Percentiles rank a stretch among this genome's conserved stretches.
These are phyloP conservation scores for Drosophila aff. DNA, from an alignment of 1,140 invertebrate species.

Conservation along the genomic window DNA sequence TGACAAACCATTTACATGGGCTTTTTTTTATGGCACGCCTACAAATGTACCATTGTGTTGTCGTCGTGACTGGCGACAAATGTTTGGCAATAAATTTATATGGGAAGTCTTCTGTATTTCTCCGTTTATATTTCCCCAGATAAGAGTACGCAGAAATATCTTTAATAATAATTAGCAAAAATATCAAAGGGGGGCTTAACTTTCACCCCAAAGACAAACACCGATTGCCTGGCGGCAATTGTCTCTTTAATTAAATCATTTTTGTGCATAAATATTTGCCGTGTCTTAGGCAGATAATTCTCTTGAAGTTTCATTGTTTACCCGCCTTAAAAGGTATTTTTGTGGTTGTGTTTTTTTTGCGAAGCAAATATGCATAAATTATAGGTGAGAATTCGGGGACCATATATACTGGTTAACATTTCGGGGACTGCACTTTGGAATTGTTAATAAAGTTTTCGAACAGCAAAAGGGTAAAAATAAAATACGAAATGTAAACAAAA, in stretches of 20 bases:
- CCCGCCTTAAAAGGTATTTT: conserved; percentile 31
- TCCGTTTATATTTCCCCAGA: conserved; percentile 1
- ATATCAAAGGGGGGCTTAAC: conserved; percentile 35
- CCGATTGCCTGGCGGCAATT: conserved; percentile 13
- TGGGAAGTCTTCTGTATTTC: conserved; percentile 48
- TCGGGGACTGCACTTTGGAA: conserved; percentile 10
- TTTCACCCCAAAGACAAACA: conserved; percentile 51
- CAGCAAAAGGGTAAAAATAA: conserved; percentile 25
- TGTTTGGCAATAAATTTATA: conserved; percentile 65
- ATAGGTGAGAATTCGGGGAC: conserved; percentile 25
- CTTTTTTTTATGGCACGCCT: conserved; percentile 44
- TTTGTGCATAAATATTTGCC: conserved; percentile 65
- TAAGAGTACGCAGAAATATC: conserved; percentile 45
- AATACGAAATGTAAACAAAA: conserved; percentile 43
- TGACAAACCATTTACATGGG: conserved; percentile 48
- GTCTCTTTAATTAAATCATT: conserved; percentile 65
- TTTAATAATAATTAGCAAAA: conserved; percentile 64
- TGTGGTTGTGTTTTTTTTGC: conserved; percentile 3
- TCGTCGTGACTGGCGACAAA: conserved; percentile 49
- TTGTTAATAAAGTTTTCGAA: conserved; percentile 39
- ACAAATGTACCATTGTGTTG: conserved; percentile 61
- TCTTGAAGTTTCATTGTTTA: conserved; percentile 36
- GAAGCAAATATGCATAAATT: conserved; percentile 37
- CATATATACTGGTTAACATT: conserved; percentile 4
- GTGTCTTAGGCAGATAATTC: conserved; percentile 48